Evolutionary conservation across 2,888 invertebrate species (phyloP), one percentile per base, ranked within the genome.

Genomic region (Magallana nippona): DNA sequence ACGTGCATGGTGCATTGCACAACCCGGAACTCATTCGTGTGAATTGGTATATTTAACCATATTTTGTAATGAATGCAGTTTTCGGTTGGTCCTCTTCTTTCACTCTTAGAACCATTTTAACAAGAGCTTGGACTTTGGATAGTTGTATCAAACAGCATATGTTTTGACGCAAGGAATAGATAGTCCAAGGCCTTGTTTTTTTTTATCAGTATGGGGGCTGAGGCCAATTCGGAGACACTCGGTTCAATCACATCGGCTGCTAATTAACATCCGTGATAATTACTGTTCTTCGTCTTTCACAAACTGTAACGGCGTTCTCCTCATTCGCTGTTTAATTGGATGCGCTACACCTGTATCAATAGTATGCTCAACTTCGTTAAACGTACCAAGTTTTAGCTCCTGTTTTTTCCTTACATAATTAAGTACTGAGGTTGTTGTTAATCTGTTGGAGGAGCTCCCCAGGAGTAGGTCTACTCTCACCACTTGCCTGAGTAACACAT

Each of bases 61-160:
- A 87, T 22, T 86, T 85, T 15, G 89, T 89, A n/a, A 82, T 84
- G 79, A 90, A 89, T 10, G 90, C 89, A 11, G 89, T 89, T 81
- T 89, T 90, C 15, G 79, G 78, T 15, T 83, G 78, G 60, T 88
- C 88, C 27, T 79, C 62, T 27, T 82, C 77, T 17, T 82, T 87
- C 5, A n/a, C n/a, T n/a, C n/a, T n/a, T n/a, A n/a, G n/a, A n/a
- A n/a, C n/a, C n/a, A n/a, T n/a, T n/a, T n/a, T n/a, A n/a, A n/a
- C n/a, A n/a, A n/a, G n/a, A n/a, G n/a, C n/a, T n/a, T n/a, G n/a
- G n/a, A n/a, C n/a, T n/a, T n/a, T n/a, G n/a, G n/a, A n/a, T n/a
- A n/a, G n/a, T n/a, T n/a, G n/a, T n/a, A n/a, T n/a, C n/a, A n/a
- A n/a, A n/a, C n/a, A n/a, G n/a, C n/a, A n/a, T n/a, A n/a, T n/a